Evolutionary conservation across 2,797 vertebrate species (phyloP), one percentile per base, ranked within the genome.

Genomic region (Heteromormyrus szaboi): DNA sequence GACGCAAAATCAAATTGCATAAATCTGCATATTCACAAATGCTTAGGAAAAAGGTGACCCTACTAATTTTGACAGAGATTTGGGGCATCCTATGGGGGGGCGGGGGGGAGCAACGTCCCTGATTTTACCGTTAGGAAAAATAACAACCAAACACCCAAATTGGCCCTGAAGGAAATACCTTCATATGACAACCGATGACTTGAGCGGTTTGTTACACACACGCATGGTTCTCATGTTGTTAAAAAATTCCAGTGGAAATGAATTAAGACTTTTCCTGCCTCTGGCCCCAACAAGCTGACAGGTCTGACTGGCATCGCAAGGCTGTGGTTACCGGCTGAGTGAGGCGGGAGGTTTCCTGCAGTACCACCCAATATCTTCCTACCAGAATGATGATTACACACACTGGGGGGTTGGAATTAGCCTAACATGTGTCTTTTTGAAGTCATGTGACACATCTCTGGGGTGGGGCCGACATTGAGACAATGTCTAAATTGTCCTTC

Each of bases 241-340:
- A 86, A 86, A 56, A 86, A 48, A 86, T 85, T 85, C 81, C 50
- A 86, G 14, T 56, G 25, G 22, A 56, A 86, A 56, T 56, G 51
- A 37, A 54, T 86, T 41, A 41, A 29, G 85, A 59, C 29, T 29
- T 51, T 8, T 44, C 8, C 53, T 59, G 85, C 85, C 53, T 86
- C 85, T 37, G 85, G 51, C 53, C 37, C 53, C 85, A 37, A n/a
- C 51, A 41, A 86, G 14, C 85, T 41, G 85, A 56, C 85, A 86
- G 85, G 85, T 86, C 53, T 56, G 53, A 86, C 85, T 33, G 51
- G 85, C 46, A 17, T 48, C 2, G 44, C 81, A 14, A 51, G 81
- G 44, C 46, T 51, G 48, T 25, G 48, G 44, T 86, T 59, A 41
- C 51, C 7, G 17, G 37, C 51, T 25, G 25, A 33, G 33, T 11